Base-by-base conservation (phyloP, 2,113 vertebrate genomes). In the Sialia sialis region DNA sequence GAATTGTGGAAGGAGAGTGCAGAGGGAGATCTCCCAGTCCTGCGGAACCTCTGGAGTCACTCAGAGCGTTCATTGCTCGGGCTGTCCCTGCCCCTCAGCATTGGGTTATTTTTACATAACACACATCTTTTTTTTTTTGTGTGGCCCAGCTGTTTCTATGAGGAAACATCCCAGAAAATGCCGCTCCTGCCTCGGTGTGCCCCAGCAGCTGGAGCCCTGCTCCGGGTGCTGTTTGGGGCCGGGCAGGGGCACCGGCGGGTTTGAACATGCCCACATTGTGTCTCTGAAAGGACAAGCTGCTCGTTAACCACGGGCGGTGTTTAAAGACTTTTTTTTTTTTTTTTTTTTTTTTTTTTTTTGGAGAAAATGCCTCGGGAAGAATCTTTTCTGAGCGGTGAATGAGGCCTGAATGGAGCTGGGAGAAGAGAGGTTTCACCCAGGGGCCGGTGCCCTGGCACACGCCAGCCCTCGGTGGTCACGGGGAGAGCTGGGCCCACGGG, bases 201-300 rank as follows among this genome's bases (percentile, higher is more conserved):
- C 6, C 43, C 51, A 63, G 79, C 88, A 93, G 90, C 81, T 83
- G 94, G 85, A 64, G 58, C 41, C 26, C 44, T 20, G 85, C 88
- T 93, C 36, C 4, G 4, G 23, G 6, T n/a, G 85, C 26, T 36
- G 64, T 70, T 34, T 10, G 84, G 81, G 94, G 76, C 82, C 32
- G 2, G 6, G 0, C 54, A 74, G 80, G 66, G 81, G 46, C 74
- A 76, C 86, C 89, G 41, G 67, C 86, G 21, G 81, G 94, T 94
- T 78, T n/a, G 22, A 91, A 83, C 94, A 81, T 63, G 91, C 69
- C 81, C 79, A 62, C 85, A 58, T 87, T 94, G 89, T 95, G 25
- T 17, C 49, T 77, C 54, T 87, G 87, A 91, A 95, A 94, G 91
- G 90, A 89, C 87, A 59, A 79, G 87, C 91, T 91, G 95, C 94